Evolutionary conservation across 2,888 invertebrate genomes (phyloP).

Genomic region (Panopea generosa): DNA sequence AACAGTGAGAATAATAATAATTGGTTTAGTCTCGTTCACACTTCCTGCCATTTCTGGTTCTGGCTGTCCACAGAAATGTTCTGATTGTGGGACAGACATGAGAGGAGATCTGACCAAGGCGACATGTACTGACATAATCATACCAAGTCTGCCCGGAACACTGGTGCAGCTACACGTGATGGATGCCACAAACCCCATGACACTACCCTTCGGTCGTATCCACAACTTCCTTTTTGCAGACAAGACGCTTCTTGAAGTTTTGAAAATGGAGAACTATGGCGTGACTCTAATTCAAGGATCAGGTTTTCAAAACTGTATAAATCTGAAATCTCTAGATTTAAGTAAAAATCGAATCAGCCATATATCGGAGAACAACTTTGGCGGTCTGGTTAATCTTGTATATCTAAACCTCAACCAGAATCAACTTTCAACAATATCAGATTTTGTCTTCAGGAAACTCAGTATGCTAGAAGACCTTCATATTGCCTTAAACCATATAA

Average conservation of each 20-base stretch:
- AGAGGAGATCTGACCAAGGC: slow-evolving; percentile 42
- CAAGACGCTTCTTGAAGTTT: slow-evolving; percentile 40
- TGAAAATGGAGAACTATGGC: slow-evolving; percentile 54
- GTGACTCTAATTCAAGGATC: slow-evolving; percentile 48
- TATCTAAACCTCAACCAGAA: slow-evolving; percentile 63
- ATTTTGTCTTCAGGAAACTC: slow-evolving; percentile 55
- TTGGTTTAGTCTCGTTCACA: too few species aligned
- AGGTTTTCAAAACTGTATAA: slow-evolving; percentile 44
- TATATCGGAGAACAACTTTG: slow-evolving; percentile 47
- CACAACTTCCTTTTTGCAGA: slow-evolving; percentile 31
- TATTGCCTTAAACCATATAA: slow-evolving; percentile 51
- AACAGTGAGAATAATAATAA: too few species aligned
- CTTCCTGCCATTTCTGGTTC: background rate
- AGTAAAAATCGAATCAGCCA: slow-evolving; percentile 45
- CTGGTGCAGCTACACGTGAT: slow-evolving; percentile 2
- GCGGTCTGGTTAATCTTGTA: slow-evolving; percentile 60
- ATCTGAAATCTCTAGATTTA: slow-evolving; percentile 56
- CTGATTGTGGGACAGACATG: slow-evolving; percentile 36
- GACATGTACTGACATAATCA: slow-evolving; percentile 44
- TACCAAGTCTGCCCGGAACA: slow-evolving; percentile 32
- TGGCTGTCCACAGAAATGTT: slow-evolving; percentile 39
- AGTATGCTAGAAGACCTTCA: slow-evolving; percentile 53
- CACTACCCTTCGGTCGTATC: slow-evolving; percentile 36
- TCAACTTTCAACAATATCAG: slow-evolving; percentile 36
- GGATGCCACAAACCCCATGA: background rate